Evolutionary conservation across 2,113 vertebrate species (phyloP).

Genomic region (Emydocephalus ijimae): DNA sequence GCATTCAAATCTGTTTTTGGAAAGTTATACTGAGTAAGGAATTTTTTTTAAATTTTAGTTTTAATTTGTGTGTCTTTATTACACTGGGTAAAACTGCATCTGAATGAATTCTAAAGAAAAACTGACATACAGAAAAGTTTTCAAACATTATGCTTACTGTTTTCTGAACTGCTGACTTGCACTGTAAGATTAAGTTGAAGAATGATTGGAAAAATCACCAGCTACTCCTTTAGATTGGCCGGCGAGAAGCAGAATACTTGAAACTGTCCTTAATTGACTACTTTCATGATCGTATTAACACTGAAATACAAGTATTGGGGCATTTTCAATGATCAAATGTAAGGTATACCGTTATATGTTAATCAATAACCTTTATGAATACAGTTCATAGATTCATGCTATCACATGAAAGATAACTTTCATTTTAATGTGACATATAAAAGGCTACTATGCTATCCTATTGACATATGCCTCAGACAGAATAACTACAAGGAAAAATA

Average conservation of each 20-base stretch:
- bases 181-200: background rate
- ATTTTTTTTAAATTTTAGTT: constrained; percentile 45
- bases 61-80: constrained; percentile 50
- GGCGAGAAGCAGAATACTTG: background rate
- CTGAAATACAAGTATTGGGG: background rate
- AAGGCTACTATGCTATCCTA: background rate
- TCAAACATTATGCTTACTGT: constrained; percentile 36
- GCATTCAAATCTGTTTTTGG: constrained; percentile 83
- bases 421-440: background rate
- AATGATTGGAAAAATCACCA: background rate
- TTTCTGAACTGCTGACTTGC: constrained; percentile 22
- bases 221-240: background rate
- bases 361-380: background rate
- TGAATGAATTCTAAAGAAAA: constrained; percentile 45
- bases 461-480: background rate
- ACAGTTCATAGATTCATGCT: background rate
- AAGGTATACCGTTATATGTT: background rate
- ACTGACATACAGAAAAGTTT: constrained; percentile 37
- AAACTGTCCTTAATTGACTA: background rate
- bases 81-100: constrained; percentile 37
- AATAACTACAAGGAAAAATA: background rate
- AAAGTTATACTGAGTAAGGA: constrained; percentile 87
- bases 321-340: background rate
- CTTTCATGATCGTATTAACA: background rate
- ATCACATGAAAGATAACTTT: background rate